Evolutionary conservation across 2,113 vertebrate genomes (phyloP).

Genomic region (Chaenocephalus aceratus): DNA sequence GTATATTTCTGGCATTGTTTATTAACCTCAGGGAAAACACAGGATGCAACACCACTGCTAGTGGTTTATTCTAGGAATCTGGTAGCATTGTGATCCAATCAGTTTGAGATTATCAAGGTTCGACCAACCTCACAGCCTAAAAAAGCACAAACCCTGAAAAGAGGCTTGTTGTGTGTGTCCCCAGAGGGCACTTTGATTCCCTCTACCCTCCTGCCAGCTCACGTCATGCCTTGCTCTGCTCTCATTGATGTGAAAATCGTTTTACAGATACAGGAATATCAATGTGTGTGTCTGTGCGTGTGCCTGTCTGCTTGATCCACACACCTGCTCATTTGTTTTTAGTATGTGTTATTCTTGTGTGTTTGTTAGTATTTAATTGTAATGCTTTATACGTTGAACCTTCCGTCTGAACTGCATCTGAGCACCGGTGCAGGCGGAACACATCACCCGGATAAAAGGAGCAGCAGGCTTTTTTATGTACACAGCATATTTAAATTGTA

Average conservation of each 20-base stretch:
- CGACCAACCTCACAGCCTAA: slow-evolving; percentile 65
- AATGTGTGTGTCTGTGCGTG: slow-evolving; percentile 47
- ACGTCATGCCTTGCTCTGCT: slow-evolving; percentile 72
- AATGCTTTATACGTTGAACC: slow-evolving; percentile 59
- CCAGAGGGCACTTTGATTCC: slow-evolving; percentile 70
- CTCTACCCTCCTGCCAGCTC: slow-evolving; percentile 66
- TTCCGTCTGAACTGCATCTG: slow-evolving; percentile 64
- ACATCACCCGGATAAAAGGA: slow-evolving; percentile 72
- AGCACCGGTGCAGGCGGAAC: slow-evolving; percentile 49
- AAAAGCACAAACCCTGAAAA: slow-evolving; percentile 55
- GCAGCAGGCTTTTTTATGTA: slow-evolving; percentile 54
- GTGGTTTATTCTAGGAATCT: slow-evolving; percentile 59
- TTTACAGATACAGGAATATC: slow-evolving; percentile 61
- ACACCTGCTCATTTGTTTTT: slow-evolving; percentile 70
- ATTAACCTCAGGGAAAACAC: neutral
- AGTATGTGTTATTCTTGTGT: slow-evolving; percentile 9
- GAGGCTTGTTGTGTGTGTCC: slow-evolving; percentile 42
- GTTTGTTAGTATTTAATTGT: slow-evolving; percentile 48
- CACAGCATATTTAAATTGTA: slow-evolving; percentile 75
- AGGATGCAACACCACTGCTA: neutral
- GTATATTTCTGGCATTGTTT: neutral
- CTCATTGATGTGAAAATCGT: slow-evolving; percentile 76
- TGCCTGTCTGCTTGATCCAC: slow-evolving; percentile 23
- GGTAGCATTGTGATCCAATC: slow-evolving; percentile 45
- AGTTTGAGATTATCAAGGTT: slow-evolving; percentile 68